Evolutionary conservation across 2,888 invertebrate genomes (phyloP), one percentile per base, ranked within the genome.

Genomic region (Tenthredo livida): DNA sequence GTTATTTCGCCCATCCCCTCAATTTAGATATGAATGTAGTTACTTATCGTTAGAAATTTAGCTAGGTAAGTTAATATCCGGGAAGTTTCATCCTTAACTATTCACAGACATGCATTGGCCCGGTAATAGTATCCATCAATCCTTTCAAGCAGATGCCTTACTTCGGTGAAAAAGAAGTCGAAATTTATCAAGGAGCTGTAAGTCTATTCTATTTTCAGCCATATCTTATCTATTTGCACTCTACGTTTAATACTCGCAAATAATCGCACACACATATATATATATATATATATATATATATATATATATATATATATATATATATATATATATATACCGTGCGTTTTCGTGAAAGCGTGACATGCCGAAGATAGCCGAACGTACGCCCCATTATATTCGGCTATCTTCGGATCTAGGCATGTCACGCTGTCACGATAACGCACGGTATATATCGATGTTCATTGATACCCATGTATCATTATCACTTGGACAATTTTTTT

Each of bases 61-160:
- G 17, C 15, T 12, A 21, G 61, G 7, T 61, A 17, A 6, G 33
- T 33, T 40, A 73, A 73, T 73, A 73, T 73, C 72, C 72, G 40
- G 43, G 3, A 21, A 73, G 21, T 25, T 73, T 21, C 43, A 43
- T 91, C 89, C 91, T 92, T 90, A 92, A 91, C 85, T 73, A 43
- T n/a, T 84, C 86, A 75, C 88, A 95, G 95, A 96, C 96, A 54
- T 96, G 95, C 91, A 96, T 96, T 88, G 96, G 96, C 3, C 95
- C 95, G 50, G 96, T 96, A 61, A 91, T 96, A 87, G 95, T 96
- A 82, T 95, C 95, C 1, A 94, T 96, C 84, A 96, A 96, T 90
- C 96, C 96, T 17, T 96, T 96, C 92, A 95, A 95, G 89, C 94
- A 94, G 88, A 94, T 96, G 93, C 94, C 94, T 37, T 96, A 96